Conservation (phyloP, 2,113 vertebrate genomes). For the Caracal caracal region DNA sequence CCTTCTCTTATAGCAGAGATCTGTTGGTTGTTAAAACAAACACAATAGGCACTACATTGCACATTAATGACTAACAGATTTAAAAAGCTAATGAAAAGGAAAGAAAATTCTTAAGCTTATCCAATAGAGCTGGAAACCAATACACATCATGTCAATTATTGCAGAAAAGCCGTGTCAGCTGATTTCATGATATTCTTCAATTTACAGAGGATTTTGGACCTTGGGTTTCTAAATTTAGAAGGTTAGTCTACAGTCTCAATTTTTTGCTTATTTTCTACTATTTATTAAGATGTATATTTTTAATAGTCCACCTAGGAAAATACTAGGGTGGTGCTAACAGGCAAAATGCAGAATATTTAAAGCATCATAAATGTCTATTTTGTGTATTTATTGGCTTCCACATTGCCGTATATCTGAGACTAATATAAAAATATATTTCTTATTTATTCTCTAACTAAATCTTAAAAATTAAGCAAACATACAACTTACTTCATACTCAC, state of each 20-base stretch:
- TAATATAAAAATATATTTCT: not conserved
- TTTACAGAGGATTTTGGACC: not conserved
- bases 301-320: not conserved
- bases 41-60: not conserved
- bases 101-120: not conserved
- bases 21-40: not conserved
- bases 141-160: not conserved
- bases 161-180: not conserved
- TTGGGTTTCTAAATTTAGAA: not conserved
- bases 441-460: constrained; percentile 6
- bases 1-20: not conserved
- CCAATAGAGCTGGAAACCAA: not conserved
- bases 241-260: not conserved
- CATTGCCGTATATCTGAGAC: not conserved
- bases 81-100: not conserved
- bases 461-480: not conserved
- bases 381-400: not conserved
- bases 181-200: constrained; percentile 6
- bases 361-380: not conserved
- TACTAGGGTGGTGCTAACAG: not conserved
- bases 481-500: constrained; percentile 94
- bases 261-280: constrained; percentile 43
- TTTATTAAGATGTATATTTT: not conserved
- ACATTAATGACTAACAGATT: not conserved
- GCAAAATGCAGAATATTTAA: not conserved